Conservation (phyloP, 2,113 vertebrate species). For the Illadopsis cleaveri region DNA sequence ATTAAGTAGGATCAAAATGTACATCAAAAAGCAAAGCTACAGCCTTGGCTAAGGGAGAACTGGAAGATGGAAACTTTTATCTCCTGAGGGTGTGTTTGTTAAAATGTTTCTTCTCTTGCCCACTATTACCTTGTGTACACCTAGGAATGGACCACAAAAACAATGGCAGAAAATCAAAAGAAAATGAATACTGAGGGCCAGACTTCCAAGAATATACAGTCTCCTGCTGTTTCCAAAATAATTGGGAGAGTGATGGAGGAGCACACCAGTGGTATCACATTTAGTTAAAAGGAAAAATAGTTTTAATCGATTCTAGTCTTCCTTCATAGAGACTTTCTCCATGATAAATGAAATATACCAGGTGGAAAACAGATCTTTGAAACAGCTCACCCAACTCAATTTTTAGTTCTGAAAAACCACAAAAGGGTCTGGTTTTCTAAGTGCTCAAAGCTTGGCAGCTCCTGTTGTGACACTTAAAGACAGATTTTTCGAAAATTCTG, state of each 20-base stretch:
- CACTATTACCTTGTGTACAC: background rate
- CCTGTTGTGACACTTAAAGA: background rate
- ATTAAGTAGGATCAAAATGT: background rate
- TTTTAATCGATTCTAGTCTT: background rate
- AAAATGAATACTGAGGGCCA: background rate
- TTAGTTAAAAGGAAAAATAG: constrained; percentile 18
- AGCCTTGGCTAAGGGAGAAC: background rate
- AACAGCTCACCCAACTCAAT: background rate
- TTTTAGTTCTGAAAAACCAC: background rate
- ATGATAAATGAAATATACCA: background rate
- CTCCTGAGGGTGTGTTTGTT: background rate
- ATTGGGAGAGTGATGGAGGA: background rate
- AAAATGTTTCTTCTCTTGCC: background rate
- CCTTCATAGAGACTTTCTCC: background rate
- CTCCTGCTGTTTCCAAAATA: background rate
- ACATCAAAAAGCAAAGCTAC: background rate
- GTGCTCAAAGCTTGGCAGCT: background rate
- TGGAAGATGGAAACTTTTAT: background rate
- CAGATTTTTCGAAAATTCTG: background rate
- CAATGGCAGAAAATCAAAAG: background rate
- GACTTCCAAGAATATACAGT: background rate
- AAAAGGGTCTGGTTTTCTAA: background rate
- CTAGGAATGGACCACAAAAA: background rate
- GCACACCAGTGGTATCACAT: background rate
- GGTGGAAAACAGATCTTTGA: background rate